phyloP scores from a whole-genome alignment of 2,113 vertebrate genomes.

The Gymnogyps californianus region DNA sequence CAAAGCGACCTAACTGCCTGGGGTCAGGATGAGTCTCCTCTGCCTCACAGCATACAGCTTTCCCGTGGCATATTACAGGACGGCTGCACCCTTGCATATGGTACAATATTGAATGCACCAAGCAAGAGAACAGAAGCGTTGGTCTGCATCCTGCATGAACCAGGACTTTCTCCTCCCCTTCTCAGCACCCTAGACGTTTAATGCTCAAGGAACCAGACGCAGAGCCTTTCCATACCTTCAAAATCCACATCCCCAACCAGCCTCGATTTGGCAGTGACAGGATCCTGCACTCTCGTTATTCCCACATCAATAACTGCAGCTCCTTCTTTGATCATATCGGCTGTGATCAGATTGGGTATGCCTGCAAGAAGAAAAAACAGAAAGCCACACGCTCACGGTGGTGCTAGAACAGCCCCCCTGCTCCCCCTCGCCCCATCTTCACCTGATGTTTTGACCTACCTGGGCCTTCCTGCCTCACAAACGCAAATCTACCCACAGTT shows the following conservation, averaged over 20 bases:
- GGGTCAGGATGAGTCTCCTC: neutral
- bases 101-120: neutral
- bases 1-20: fast-evolving
- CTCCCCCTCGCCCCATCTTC: no score
- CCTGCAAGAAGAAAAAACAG: constrained; percentile 67
- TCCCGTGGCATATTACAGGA: fast-evolving
- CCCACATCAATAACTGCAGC: constrained; percentile 94
- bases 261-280: constrained; percentile 81
- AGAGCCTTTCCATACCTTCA: constrained; percentile 77
- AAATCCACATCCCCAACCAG: constrained; percentile 97
- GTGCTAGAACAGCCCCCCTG: neutral
- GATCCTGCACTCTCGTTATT: constrained; percentile 90
- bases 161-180: neutral
- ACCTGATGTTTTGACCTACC: fast-evolving
- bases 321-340: constrained; percentile 96
- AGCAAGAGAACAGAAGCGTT: fast-evolving
- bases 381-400: fast-evolving
- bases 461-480: neutral
- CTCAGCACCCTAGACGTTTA: neutral
- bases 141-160: fast-evolving
- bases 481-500: fast-evolving
- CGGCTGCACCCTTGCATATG: fast-evolving
- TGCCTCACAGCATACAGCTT: neutral
- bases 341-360: constrained; percentile 95
- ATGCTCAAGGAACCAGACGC: fast-evolving